Evolutionary conservation across 2,888 invertebrate genomes (phyloP).

Genomic region (Calephelis perditalis): DNA sequence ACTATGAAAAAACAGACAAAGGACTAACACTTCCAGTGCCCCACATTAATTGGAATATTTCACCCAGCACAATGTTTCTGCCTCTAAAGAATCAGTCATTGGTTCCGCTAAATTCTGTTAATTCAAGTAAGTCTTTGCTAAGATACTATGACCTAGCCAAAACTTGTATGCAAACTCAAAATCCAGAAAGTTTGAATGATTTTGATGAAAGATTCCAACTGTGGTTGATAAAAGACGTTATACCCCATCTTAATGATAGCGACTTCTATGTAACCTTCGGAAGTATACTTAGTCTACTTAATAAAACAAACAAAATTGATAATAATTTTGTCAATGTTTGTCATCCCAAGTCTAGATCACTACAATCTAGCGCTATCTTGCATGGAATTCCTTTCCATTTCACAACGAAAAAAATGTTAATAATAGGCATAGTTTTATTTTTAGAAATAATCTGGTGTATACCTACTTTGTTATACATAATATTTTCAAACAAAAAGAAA

Average conservation of each 20-base stretch:
- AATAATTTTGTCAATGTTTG: slow-evolving; percentile 9
- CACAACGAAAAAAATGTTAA: slow-evolving; percentile 43
- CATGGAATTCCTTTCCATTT: slow-evolving; percentile 32
- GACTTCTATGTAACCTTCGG: slow-evolving; percentile 78
- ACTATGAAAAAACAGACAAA: slow-evolving; percentile 43
- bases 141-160: slow-evolving; percentile 77
- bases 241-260: slow-evolving; percentile 78
- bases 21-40: slow-evolving; percentile 73
- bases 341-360: slow-evolving; percentile 7
- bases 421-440: slow-evolving; percentile 45
- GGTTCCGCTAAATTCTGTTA: slow-evolving; percentile 41
- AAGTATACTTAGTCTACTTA: slow-evolving; percentile 58
- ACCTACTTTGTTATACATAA: slow-evolving; percentile 33
- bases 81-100: slow-evolving; percentile 70
- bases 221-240: slow-evolving; percentile 73
- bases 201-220: slow-evolving; percentile 73
- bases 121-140: slow-evolving; percentile 57
- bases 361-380: slow-evolving; percentile 15
- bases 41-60: slow-evolving; percentile 73
- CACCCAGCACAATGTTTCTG: slow-evolving; percentile 78
- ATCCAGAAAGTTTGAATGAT: slow-evolving; percentile 44
- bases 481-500: slow-evolving; percentile 29
- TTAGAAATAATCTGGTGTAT: slow-evolving; percentile 59
- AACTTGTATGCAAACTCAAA: slow-evolving; percentile 64
- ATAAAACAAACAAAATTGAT: slow-evolving; percentile 35